Evolutionary conservation across 35 echinoderm and acorn worm species (phyloP).

Genomic region (Acanthaster planci): DNA sequence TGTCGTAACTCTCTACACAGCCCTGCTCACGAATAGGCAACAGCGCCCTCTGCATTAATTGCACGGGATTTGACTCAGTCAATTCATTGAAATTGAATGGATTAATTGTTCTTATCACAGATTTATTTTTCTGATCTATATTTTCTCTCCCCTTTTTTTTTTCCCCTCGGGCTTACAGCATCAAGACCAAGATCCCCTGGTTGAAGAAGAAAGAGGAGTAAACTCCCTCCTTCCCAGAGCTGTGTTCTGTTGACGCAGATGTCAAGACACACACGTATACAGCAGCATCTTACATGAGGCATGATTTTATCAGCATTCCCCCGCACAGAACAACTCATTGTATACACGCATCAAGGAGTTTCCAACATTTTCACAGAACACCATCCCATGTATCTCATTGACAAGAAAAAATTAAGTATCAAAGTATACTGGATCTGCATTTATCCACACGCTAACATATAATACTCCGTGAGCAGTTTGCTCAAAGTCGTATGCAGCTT

Average conservation of each 20-base stretch:
- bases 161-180: constrained; percentile 31
- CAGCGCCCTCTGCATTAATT: no score
- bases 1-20: no score
- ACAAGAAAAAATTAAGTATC: neutral
- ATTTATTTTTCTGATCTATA: no score
- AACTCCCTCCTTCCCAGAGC: neutral
- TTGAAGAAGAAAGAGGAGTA: constrained; percentile 77
- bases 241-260: neutral
- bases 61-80: no score
- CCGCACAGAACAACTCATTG: neutral
- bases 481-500: no score
- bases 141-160: neutral
- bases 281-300: neutral
- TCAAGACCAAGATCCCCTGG: constrained; percentile 77
- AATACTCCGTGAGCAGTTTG: no score
- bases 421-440: neutral
- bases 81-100: no score
- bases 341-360: neutral
- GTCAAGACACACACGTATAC: neutral
- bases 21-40: no score
- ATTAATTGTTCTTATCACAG: no score
- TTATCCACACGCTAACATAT: neutral
- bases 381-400: neutral
- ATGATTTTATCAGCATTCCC: neutral
- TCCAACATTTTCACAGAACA: neutral